Conservation (phyloP, 2,113 vertebrate species). For the Gobius niger region DNA sequence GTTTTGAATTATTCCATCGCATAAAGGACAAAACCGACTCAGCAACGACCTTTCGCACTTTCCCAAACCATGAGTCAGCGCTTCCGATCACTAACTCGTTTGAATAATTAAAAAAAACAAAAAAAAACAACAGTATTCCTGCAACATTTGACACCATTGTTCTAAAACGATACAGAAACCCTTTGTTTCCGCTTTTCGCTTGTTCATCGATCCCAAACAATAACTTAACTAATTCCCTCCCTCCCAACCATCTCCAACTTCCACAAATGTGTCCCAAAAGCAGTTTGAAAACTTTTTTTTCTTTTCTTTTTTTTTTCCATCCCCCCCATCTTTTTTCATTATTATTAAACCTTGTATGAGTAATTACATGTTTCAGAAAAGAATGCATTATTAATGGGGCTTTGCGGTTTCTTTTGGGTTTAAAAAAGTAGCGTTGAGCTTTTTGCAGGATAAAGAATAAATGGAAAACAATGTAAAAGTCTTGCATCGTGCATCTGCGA, state of each 20-base stretch:
- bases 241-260: not conserved
- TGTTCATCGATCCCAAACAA: not conserved
- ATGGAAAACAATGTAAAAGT: conserved; percentile 15
- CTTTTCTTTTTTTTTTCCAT: not conserved
- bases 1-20: too few species aligned
- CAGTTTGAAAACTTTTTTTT: not conserved
- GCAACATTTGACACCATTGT: not conserved
- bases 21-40: not conserved
- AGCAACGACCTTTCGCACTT: not conserved
- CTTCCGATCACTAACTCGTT: not conserved
- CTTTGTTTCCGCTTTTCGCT: conserved; percentile 1
- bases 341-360: conserved; percentile 6
- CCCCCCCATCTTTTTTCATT: conserved; percentile 8
- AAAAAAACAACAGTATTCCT: not conserved
- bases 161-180: not conserved
- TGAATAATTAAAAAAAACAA: not conserved
- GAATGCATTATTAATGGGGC: conserved; percentile 16
- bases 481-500: not conserved
- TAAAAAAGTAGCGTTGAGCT: not conserved
- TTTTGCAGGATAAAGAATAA: conserved; percentile 14
- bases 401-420: not conserved
- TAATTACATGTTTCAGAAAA: conserved; percentile 12
- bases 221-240: not conserved
- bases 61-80: not conserved
- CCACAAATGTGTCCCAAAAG: conserved; percentile 6